Evolutionary conservation across 1,140 invertebrate species (phyloP).

Genomic region (Drosophila pseudoobscura): DNA sequence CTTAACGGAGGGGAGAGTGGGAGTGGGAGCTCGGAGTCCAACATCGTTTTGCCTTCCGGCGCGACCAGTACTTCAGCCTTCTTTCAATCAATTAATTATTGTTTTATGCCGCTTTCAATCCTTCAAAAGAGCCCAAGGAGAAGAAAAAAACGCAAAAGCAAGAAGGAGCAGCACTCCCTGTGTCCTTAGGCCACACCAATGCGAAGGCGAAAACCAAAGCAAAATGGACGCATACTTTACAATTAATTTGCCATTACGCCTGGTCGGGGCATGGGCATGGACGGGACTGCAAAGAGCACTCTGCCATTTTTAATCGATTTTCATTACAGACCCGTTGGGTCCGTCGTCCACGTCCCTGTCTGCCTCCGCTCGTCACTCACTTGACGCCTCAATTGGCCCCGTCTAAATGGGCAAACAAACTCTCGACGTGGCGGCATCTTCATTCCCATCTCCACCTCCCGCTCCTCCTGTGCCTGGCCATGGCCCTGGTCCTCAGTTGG

Average conservation of each 20-base stretch:
- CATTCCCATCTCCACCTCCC: slow-evolving; percentile 4
- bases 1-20: slow-evolving; percentile 42
- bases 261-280: slow-evolving; percentile 4
- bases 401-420: slow-evolving; percentile 70
- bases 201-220: slow-evolving; percentile 73
- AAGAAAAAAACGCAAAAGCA: slow-evolving; percentile 48
- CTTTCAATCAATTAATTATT: slow-evolving; percentile 82
- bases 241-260: slow-evolving; percentile 77
- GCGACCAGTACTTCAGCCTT: slow-evolving; percentile 59
- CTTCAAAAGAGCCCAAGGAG: slow-evolving; percentile 47
- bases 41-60: slow-evolving; percentile 46
- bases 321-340: slow-evolving; percentile 65
- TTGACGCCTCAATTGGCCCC: slow-evolving; percentile 77
- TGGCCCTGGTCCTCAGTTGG: slow-evolving; percentile 21
- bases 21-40: slow-evolving; percentile 8
- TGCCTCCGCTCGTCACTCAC: slow-evolving; percentile 62
- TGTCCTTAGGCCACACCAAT: slow-evolving; percentile 15
- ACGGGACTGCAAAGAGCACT: slow-evolving; percentile 13
- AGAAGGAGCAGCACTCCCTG: slow-evolving; percentile 41
- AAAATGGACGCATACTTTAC: slow-evolving; percentile 77
- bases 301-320: slow-evolving; percentile 76
- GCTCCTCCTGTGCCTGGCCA: neutral
- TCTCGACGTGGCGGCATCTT: slow-evolving; percentile 37
- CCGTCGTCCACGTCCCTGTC: slow-evolving; percentile 6
- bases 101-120: slow-evolving; percentile 75